Conservation (phyloP, 2,888 invertebrate species). For the Strigamia transsilvanica region DNA sequence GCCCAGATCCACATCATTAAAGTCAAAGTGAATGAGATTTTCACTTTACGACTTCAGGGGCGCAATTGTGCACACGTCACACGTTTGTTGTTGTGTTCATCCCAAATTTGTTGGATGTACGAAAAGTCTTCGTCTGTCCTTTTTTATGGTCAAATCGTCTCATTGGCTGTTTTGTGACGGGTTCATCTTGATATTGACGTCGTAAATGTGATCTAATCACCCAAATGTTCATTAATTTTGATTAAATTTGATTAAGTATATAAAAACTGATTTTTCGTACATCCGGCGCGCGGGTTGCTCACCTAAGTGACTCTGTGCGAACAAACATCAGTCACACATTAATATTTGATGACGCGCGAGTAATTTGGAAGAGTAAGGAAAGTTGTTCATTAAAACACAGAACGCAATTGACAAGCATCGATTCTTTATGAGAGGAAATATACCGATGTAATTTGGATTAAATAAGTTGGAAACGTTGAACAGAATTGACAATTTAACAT, state of each 20-base stretch:
- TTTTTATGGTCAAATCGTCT: not conserved
- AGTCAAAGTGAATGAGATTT: conserved; percentile 30
- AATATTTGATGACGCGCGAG: no score
- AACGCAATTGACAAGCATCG: no score
- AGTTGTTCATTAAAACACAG: no score
- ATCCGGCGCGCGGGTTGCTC: no score
- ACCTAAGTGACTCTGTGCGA: no score
- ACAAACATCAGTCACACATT: no score
- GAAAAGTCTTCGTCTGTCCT: not conserved
- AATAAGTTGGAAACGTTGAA: no score
- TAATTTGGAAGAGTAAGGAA: no score
- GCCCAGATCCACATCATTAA: conserved; percentile 30
- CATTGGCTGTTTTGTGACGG: conserved; percentile 7
- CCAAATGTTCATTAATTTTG: not conserved
- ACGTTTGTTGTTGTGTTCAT: conserved; percentile 26
- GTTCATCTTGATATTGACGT: conserved; percentile 9
- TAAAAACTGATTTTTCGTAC: not conserved
- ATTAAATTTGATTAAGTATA: not conserved
- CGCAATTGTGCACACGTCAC: conserved; percentile 26
- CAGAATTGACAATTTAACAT: no score
- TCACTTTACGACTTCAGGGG: conserved; percentile 26
- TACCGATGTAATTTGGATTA: no score
- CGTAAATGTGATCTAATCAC: conserved; percentile 4
- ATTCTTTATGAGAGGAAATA: no score
- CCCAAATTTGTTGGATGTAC: conserved; percentile 10